A percentile compares a stretch with the other conserved stretches of the same genome.
phyloP scores from a whole-genome alignment of 2,888 invertebrate species.

The Oxycera nigricornis region DNA sequence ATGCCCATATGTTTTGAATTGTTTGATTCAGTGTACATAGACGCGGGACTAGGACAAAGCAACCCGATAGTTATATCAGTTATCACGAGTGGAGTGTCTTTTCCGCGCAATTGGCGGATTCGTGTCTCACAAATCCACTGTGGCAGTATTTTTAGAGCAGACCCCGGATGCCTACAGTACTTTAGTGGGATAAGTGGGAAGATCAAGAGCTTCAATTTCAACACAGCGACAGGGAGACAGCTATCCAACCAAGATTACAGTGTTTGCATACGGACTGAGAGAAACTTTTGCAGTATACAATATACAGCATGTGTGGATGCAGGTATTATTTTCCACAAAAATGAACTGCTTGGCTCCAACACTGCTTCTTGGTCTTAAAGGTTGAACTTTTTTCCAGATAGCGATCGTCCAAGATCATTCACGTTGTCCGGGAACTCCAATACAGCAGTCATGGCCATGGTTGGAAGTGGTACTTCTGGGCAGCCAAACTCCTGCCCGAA shows the following conservation, averaged over 20 bases:
- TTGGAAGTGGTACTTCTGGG: slow-evolving; percentile 71
- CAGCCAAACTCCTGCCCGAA: slow-evolving; percentile 74
- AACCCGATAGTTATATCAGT: slow-evolving; percentile 83
- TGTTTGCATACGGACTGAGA: slow-evolving; percentile 82
- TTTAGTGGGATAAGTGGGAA: slow-evolving; percentile 77
- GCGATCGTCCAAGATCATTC: slow-evolving; percentile 76
- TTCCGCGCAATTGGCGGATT: slow-evolving; percentile 80
- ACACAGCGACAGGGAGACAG: slow-evolving; percentile 75
- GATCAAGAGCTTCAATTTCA: slow-evolving; percentile 84
- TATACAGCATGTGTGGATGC: slow-evolving; percentile 78
- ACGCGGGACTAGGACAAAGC: slow-evolving; percentile 72
- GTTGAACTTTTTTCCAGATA: slow-evolving; percentile 63
- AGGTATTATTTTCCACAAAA: slow-evolving; percentile 60
- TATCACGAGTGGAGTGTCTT: slow-evolving; percentile 78
- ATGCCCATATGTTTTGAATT: neutral
- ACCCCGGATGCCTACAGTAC: slow-evolving; percentile 61
- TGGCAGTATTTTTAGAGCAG: slow-evolving; percentile 70
- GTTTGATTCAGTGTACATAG: slow-evolving; percentile 92
- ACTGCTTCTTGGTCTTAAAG: too few relatives aligned
- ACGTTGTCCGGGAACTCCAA: slow-evolving; percentile 81
- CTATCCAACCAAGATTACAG: slow-evolving; percentile 90
- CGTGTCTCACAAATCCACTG: slow-evolving; percentile 82
- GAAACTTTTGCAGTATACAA: slow-evolving; percentile 87
- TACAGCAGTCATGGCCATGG: slow-evolving; percentile 72
- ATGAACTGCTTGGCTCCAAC: too few relatives aligned